Evolutionary conservation across 2,797 vertebrate genomes (phyloP).

Genomic region (Vipera ursinii): DNA sequence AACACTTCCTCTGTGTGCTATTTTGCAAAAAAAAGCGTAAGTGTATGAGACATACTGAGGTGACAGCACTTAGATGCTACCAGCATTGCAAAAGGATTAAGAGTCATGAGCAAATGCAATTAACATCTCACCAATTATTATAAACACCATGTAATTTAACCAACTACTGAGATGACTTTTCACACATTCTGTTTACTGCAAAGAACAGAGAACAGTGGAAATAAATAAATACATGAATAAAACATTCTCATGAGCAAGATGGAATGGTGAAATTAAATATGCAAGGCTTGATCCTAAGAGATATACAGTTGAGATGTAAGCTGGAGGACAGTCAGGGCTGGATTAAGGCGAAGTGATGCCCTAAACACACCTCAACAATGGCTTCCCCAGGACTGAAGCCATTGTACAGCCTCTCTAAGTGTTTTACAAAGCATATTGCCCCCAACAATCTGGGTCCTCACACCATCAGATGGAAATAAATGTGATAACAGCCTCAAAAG

Average conservation of each 20-base stretch:
- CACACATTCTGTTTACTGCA: conserved; percentile 4
- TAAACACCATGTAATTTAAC: conserved; percentile 26
- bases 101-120: conserved; percentile 47
- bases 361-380: no score
- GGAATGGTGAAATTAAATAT: neutral
- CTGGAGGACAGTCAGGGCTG: no score
- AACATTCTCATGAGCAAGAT: neutral
- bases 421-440: no score
- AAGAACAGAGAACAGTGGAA: neutral
- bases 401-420: no score
- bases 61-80: conserved; percentile 46
- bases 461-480: neutral
- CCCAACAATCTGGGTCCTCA: no score
- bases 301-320: neutral
- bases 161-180: conserved; percentile 1
- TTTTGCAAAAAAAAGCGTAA: conserved; percentile 23
- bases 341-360: no score
- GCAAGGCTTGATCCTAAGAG: neutral
- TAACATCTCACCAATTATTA: conserved; percentile 34
- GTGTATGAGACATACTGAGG: conserved; percentile 32
- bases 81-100: conserved; percentile 37
- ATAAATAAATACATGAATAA: neutral
- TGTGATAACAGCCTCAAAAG: neutral
- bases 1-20: neutral
- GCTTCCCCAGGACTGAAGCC: no score